Base-by-base conservation (phyloP, 2,888 invertebrate genomes). In the Phasia obesa region DNA sequence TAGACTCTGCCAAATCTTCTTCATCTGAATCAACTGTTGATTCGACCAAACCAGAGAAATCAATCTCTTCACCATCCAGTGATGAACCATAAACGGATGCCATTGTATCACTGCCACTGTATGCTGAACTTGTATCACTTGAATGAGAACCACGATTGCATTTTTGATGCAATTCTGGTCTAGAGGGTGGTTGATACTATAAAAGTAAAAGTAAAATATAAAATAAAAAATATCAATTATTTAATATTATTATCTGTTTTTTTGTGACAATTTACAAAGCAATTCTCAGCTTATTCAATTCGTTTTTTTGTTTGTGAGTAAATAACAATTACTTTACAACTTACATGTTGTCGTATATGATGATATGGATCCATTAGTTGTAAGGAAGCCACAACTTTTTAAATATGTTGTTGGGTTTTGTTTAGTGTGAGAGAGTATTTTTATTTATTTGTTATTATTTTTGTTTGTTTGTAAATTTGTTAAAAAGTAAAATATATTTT, bases 21-120 rank as follows among this genome's bases (percentile, higher is more conserved):
- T 98, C 98, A 92, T 98, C 98, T 53, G 97, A 98, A 92, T 98
- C 98, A 7, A 98, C 98, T 86, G 97, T 95, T 85, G 98, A 98
- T 92, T 99, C 99, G 1, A 97, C 96, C 84, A 99, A 95, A 59
- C 98, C 99, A 53, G 97, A 96, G 80, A 98, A 94, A 91, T 98
- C 98, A 69, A 97, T 96, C 91, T 97, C 97, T 85, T 95, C 95
- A 91, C 94, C 93, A 88, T 95, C 95, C 80, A 95, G 91, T 85
- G 96, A 96, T 84, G 96, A 96, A 88, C 96, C 96, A 90, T 97
- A 97, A 77, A 96, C 96, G 78, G 97, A 97, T 87, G 97, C 97
- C 97, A 98, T 97, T 85, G 97, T 97, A 93, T 98, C 98, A 86
- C 97, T 97, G 85, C 98, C 98, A 89, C 97, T 97, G 92, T 98